phyloP scores from a whole-genome alignment of 2,888 invertebrate genomes.

The Drosophila macrospina region DNA sequence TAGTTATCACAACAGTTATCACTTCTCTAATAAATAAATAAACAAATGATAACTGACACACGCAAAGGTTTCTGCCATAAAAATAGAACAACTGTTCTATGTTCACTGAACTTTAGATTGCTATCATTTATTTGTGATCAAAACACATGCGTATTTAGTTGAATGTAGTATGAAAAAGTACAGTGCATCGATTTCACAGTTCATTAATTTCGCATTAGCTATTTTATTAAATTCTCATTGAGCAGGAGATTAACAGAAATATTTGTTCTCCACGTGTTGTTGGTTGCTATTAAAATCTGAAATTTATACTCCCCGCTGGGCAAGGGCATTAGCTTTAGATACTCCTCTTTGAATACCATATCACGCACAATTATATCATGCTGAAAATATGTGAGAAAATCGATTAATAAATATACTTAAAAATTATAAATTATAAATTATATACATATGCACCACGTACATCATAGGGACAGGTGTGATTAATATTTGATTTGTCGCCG shows the following conservation, averaged over 20 bases:
- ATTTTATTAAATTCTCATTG: slow-evolving; percentile 7
- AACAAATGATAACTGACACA: too few relatives aligned
- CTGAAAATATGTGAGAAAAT: slow-evolving; percentile 6
- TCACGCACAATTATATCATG: slow-evolving; percentile 23
- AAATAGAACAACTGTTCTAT: too few relatives aligned
- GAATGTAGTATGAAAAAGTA: too few relatives aligned
- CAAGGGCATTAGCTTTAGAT: slow-evolving; percentile 15
- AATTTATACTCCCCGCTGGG: slow-evolving; percentile 39
- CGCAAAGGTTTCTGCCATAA: too few relatives aligned
- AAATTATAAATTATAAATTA: too few relatives aligned
- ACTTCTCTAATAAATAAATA: too few relatives aligned
- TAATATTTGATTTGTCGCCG: slow-evolving; percentile 8
- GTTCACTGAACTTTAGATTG: too few relatives aligned
- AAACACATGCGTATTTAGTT: too few relatives aligned
- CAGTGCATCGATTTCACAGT: neutral
- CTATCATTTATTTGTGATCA: too few relatives aligned
- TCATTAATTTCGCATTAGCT: slow-evolving; percentile 5
- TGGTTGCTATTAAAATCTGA: neutral
- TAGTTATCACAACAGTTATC: too few relatives aligned
- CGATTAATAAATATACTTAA: too few relatives aligned
- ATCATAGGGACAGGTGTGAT: slow-evolving; percentile 45
- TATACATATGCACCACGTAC: too few relatives aligned
- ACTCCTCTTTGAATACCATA: slow-evolving; percentile 30
- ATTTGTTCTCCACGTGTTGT: slow-evolving; percentile 12
- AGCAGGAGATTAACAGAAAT: neutral